Conservation (phyloP, 2,113 vertebrate species). For the Kobus ellipsiprymnus region DNA sequence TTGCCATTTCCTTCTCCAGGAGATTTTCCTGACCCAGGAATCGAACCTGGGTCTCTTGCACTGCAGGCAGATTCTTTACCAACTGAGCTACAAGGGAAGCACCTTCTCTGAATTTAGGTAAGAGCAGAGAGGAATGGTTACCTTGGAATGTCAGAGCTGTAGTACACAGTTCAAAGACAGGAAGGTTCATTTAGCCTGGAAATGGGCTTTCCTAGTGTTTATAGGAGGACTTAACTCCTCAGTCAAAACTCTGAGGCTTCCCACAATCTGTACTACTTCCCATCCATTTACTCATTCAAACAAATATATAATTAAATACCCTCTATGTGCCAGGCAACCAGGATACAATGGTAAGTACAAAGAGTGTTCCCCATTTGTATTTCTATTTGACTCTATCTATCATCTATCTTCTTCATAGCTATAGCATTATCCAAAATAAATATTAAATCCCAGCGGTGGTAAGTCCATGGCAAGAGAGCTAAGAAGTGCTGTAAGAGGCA, state of each 20-base stretch:
- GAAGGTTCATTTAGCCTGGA: neutral
- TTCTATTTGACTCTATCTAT: neutral
- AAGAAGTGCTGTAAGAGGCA: neutral
- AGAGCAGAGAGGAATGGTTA: neutral
- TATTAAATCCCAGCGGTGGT: neutral
- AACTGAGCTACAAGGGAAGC: too few relatives aligned
- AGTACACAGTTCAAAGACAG: neutral
- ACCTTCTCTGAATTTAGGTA: neutral
- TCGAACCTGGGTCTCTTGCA: too few relatives aligned
- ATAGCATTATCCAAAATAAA: neutral
- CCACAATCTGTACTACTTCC: neutral
- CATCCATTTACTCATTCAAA: neutral
- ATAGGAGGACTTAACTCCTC: neutral
- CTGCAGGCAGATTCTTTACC: too few relatives aligned
- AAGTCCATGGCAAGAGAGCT: neutral
- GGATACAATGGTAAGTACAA: neutral
- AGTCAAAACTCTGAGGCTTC: neutral
- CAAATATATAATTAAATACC: neutral
- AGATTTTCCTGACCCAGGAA: too few relatives aligned
- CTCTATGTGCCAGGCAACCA: neutral
- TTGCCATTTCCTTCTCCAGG: too few relatives aligned
- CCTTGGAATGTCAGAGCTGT: neutral
- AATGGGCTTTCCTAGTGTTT: neutral
- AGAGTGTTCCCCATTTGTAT: neutral
- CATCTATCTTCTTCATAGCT: neutral